Conservation (phyloP, 2,113 vertebrate species). For the Pristiophorus japonicus region DNA sequence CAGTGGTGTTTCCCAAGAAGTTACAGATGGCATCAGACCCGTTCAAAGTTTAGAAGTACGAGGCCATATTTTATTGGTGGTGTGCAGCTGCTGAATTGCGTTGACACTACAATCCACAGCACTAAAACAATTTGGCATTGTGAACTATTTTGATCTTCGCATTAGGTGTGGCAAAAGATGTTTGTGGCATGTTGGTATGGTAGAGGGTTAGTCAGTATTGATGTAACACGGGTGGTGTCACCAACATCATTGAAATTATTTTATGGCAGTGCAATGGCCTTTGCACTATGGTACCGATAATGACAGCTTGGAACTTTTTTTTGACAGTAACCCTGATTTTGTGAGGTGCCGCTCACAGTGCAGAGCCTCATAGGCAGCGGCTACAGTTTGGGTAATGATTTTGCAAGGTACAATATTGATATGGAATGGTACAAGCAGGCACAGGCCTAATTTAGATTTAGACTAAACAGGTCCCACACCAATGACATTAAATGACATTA, state of each 20-base stretch:
- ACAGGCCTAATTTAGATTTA: neutral
- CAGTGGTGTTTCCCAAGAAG: neutral
- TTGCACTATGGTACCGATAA: neutral
- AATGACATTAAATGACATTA: neutral
- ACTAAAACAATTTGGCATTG: conserved; percentile 3
- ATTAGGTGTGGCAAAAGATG: neutral
- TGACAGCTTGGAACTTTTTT: neutral
- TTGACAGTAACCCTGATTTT: neutral
- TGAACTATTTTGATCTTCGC: neutral
- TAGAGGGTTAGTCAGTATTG: neutral
- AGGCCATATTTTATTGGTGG: conserved; percentile 31
- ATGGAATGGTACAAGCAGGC: neutral
- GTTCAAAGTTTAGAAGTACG: conserved; percentile 21
- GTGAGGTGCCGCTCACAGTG: neutral
- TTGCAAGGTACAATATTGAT: neutral
- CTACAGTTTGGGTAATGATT: neutral
- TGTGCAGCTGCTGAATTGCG: neutral
- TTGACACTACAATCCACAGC: neutral
- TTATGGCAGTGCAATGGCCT: neutral
- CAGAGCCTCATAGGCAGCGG: too few relatives aligned
- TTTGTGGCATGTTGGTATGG: neutral
- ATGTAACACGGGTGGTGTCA: neutral
- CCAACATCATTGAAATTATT: neutral
- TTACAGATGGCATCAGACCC: neutral
- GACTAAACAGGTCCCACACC: neutral